Percentiles rank a stretch among this genome's conserved stretches.
phyloP scores from a whole-genome alignment of 2,888 invertebrate species.

The Miltochrista miniata region DNA sequence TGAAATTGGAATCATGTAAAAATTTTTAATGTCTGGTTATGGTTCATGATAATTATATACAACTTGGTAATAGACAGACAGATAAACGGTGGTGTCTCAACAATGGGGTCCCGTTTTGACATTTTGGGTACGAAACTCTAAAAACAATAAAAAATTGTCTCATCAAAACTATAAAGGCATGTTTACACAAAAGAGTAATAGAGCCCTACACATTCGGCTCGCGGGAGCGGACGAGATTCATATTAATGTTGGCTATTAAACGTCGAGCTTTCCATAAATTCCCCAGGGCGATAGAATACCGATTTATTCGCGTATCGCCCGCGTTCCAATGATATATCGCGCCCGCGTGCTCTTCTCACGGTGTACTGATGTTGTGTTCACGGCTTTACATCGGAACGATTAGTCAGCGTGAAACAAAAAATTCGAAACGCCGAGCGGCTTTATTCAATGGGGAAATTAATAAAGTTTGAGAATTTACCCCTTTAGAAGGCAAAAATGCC shows the following conservation, averaged over 20 bases:
- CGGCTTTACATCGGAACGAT: slow-evolving; percentile 31
- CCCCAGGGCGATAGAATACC: slow-evolving; percentile 62
- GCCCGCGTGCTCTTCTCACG: slow-evolving; percentile 34
- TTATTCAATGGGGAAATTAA: slow-evolving; percentile 6
- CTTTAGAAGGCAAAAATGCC: background rate
- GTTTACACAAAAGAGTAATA: slow-evolving; percentile 35
- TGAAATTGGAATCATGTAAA: too few species aligned
- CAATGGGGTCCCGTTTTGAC: too few species aligned
- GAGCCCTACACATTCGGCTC: slow-evolving; percentile 34
- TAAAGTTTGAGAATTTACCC: background rate
- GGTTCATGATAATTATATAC: too few species aligned
- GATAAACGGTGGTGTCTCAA: too few species aligned
- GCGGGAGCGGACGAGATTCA: slow-evolving; percentile 49
- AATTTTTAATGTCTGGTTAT: too few species aligned
- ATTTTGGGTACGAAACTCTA: too few species aligned
- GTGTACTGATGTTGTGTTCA: slow-evolving; percentile 35
- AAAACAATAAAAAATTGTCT: slow-evolving; percentile 17
- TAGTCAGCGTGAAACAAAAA: slow-evolving; percentile 20
- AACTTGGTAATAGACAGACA: too few species aligned
- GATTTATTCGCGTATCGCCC: slow-evolving; percentile 59
- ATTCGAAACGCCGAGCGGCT: background rate
- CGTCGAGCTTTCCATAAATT: slow-evolving; percentile 56
- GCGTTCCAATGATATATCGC: slow-evolving; percentile 39
- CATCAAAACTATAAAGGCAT: slow-evolving; percentile 27
- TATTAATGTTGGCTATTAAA: slow-evolving; percentile 72